Evolutionary conservation across 2,797 vertebrate species (phyloP).

Genomic region (Pipistrellus kuhlii): DNA sequence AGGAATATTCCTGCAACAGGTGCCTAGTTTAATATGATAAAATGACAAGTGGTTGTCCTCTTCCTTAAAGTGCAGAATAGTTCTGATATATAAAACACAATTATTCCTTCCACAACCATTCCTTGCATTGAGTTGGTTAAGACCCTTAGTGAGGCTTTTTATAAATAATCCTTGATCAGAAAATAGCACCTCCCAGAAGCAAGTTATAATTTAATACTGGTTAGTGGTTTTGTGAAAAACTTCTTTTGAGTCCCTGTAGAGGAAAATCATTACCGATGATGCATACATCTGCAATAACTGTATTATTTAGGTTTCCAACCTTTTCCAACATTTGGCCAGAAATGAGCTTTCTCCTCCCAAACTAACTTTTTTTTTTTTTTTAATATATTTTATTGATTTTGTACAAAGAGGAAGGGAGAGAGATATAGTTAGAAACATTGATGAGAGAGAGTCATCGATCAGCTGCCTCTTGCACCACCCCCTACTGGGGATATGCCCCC

Average conservation of each 20-base stretch:
- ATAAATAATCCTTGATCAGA: not conserved
- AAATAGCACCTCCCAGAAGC: not conserved
- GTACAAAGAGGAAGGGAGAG: too few species aligned
- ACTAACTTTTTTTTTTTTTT: too few species aligned
- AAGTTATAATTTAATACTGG: not conserved
- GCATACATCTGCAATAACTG: not conserved
- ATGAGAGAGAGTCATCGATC: too few species aligned
- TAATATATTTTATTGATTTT: too few species aligned
- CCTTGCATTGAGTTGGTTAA: not conserved
- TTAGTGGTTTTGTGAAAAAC: not conserved
- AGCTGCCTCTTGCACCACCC: too few species aligned
- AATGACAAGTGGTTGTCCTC: not conserved
- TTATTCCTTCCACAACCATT: not conserved
- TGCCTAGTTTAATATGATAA: not conserved
- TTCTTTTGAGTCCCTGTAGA: not conserved
- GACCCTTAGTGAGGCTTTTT: not conserved
- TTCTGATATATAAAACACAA: not conserved
- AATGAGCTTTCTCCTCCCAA: not conserved
- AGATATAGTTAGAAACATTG: too few species aligned
- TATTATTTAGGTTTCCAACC: slow-evolving; percentile 14
- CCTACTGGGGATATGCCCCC: too few species aligned
- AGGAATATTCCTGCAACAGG: too few species aligned
- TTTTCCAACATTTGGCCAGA: not conserved
- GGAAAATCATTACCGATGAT: not conserved
- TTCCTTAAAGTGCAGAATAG: not conserved